A percentile compares a stretch with the other conserved stretches of the same genome.
These are phyloP conservation scores for Choloepus didactylus DNA, from an alignment of 2,797 vertebrate genomes.

Conservation along the genomic window DNA sequence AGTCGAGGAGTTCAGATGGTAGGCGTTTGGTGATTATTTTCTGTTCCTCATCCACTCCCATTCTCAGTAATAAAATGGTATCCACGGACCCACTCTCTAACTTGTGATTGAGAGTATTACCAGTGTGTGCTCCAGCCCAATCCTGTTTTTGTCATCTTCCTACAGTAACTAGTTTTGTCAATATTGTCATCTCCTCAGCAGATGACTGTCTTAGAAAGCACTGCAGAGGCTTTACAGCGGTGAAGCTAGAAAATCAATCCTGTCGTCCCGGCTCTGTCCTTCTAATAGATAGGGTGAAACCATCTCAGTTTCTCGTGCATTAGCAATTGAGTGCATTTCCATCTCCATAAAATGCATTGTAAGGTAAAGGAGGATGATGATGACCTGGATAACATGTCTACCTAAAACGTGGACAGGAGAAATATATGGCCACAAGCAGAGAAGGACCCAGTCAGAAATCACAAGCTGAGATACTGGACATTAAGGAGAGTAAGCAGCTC, in stretches of 20 bases:
- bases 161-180: background rate
- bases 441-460: background rate
- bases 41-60: background rate
- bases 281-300: background rate
- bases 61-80: conserved; percentile 35
- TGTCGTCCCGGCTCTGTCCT: background rate
- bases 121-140: background rate
- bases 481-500: too few relatives aligned
- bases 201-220: background rate
- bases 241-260: background rate
- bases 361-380: background rate
- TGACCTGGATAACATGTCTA: background rate
- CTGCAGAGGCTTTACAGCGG: background rate
- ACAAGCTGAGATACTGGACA: too few relatives aligned
- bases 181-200: background rate
- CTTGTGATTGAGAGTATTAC: background rate
- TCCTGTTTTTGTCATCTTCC: background rate
- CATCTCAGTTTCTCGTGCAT: background rate
- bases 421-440: background rate
- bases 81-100: background rate
- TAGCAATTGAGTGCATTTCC: background rate
- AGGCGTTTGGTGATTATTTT: background rate
- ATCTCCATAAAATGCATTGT: background rate
- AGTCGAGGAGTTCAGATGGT: background rate
- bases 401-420: background rate